Evolutionary conservation across 1,140 invertebrate species (phyloP).

Genomic region (Solenopsis invicta): DNA sequence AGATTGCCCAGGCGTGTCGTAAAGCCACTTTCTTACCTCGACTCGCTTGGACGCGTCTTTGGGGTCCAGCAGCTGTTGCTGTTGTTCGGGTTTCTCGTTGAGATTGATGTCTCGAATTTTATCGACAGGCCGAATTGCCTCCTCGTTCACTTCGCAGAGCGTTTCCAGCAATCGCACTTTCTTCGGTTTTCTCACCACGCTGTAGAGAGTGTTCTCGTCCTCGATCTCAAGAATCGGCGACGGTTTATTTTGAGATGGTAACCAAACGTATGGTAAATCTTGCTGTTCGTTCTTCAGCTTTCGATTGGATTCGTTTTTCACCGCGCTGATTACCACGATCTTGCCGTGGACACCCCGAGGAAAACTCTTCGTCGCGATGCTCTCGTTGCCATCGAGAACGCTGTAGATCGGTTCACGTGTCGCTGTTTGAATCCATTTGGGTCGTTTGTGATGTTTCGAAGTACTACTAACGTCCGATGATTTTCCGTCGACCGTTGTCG

Average conservation of each 20-base stretch:
- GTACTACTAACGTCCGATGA: slow-evolving; percentile 21
- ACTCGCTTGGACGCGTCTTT: slow-evolving; percentile 67
- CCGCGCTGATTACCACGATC: slow-evolving; percentile 70
- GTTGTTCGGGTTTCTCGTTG: neutral
- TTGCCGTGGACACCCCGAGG: slow-evolving; percentile 21
- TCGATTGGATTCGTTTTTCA: neutral
- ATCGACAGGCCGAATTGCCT: slow-evolving; percentile 19
- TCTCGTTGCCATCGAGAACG: slow-evolving; percentile 69
- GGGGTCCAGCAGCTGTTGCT: slow-evolving; percentile 1
- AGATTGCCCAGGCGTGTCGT: slow-evolving; percentile 61
- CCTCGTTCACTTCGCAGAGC: neutral
- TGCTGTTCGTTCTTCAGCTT: slow-evolving; percentile 5
- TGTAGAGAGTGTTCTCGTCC: slow-evolving; percentile 77
- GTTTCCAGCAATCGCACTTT: slow-evolving; percentile 50
- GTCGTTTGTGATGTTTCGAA: slow-evolving; percentile 59
- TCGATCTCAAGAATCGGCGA: slow-evolving; percentile 44
- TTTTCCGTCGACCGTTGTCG: slow-evolving; percentile 61
- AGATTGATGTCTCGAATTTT: slow-evolving; percentile 1
- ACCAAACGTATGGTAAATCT: neutral
- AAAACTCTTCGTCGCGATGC: neutral
- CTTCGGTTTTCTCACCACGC: slow-evolving; percentile 79
- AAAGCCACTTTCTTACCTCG: slow-evolving; percentile 77
- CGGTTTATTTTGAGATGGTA: neutral
- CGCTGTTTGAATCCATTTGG: slow-evolving; percentile 78
- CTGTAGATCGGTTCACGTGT: slow-evolving; percentile 80